Percentiles rank a stretch among this genome's conserved stretches.
phyloP scores from a whole-genome alignment of 2,113 vertebrate species.

The Sturnira hondurensis region DNA sequence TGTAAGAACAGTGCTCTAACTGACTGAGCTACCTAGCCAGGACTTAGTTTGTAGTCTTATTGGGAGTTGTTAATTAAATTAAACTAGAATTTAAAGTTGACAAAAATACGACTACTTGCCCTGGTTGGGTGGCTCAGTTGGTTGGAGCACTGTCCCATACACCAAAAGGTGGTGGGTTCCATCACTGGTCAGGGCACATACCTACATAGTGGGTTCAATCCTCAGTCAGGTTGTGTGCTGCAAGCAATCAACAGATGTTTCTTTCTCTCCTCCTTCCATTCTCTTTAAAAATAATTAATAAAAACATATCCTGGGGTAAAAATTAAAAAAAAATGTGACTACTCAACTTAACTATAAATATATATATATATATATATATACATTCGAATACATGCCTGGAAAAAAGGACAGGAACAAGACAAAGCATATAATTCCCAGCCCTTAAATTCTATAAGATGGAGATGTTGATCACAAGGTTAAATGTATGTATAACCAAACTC shows the following conservation, averaged over 20 bases:
- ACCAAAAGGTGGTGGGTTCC: too few relatives aligned
- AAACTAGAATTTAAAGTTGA: not conserved
- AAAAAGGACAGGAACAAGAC: not conserved
- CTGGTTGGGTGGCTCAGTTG: too few relatives aligned
- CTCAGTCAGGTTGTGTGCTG: too few relatives aligned
- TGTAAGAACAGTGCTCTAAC: too few relatives aligned
- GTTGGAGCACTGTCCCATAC: too few relatives aligned
- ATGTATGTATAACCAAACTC: not conserved
- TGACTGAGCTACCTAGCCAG: too few relatives aligned
- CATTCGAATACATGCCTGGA: not conserved
- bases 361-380: not conserved
- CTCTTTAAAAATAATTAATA: too few relatives aligned
- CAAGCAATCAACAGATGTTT: too few relatives aligned
- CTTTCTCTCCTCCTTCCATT: too few relatives aligned
- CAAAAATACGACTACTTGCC: not conserved
- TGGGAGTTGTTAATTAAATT: not conserved
- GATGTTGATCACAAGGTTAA: not conserved
- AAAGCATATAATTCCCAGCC: not conserved
- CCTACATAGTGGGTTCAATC: too few relatives aligned
- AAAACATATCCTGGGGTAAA: too few relatives aligned
- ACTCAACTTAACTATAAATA: conserved; percentile 5
- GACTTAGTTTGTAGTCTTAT: not conserved
- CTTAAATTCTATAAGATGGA: not conserved
- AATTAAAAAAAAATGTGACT: not conserved
- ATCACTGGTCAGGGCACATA: too few relatives aligned